Evolutionary conservation across 2,888 invertebrate genomes (phyloP).

Genomic region (Drosophila lutescens): DNA sequence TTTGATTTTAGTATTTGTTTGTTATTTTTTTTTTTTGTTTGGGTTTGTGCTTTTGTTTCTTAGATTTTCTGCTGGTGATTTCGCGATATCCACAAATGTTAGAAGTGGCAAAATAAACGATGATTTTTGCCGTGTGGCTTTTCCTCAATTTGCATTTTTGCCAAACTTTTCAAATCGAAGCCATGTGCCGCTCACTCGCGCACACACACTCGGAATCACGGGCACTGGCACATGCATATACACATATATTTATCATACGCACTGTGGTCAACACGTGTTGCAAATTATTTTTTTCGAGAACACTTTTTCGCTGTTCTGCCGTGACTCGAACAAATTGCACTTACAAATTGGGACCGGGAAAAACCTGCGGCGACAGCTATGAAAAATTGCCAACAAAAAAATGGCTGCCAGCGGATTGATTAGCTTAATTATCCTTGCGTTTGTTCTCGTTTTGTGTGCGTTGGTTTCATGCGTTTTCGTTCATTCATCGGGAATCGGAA

Average conservation of each 20-base stretch:
- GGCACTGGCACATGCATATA: not conserved
- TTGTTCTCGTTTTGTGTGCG: constrained; percentile 27
- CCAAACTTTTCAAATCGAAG: constrained; percentile 27
- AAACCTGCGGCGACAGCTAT: constrained; percentile 15
- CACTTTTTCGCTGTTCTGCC: constrained; percentile 26
- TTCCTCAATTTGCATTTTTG: constrained; percentile 14
- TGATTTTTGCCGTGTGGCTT: constrained; percentile 3
- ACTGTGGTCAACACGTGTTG: constrained; percentile 76
- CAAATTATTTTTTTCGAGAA: constrained; percentile 50
- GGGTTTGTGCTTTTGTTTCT: constrained; percentile 48
- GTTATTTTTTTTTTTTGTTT: constrained; percentile 18
- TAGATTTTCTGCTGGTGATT: not conserved
- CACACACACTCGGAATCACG: constrained; percentile 14
- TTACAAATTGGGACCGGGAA: constrained; percentile 8
- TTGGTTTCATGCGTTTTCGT: constrained; percentile 9
- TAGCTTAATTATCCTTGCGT: not conserved
- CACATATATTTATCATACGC: constrained; percentile 64
- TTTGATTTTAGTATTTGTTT: constrained; percentile 25
- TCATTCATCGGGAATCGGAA: constrained; percentile 22
- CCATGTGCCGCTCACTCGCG: constrained; percentile 18
- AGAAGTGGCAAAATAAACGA: constrained; percentile 16
- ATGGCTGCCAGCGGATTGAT: constrained; percentile 37
- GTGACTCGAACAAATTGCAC: constrained; percentile 42
- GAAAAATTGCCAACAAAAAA: constrained; percentile 28
- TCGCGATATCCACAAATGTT: constrained; percentile 36